phyloP scores from a whole-genome alignment of 2,888 invertebrate genomes.

The Volucella inanis region DNA sequence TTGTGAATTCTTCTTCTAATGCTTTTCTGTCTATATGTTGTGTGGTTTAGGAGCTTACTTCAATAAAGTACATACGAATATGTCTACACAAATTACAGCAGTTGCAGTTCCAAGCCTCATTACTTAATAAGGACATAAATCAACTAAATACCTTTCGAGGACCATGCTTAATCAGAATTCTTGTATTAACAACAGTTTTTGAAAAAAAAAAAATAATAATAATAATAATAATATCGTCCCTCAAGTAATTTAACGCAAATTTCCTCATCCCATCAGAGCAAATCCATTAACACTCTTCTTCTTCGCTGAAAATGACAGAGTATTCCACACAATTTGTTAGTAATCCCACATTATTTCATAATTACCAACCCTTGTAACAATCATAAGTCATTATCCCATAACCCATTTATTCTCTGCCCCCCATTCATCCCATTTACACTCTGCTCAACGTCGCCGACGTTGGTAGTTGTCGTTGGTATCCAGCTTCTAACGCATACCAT shows the following conservation, averaged over 20 bases:
- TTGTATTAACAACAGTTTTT: constrained; percentile 25
- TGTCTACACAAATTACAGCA: too few relatives aligned
- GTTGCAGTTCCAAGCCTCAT: too few relatives aligned
- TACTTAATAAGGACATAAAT: too few relatives aligned
- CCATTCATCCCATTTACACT: too few relatives aligned
- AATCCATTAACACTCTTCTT: constrained; percentile 51
- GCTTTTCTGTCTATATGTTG: too few relatives aligned
- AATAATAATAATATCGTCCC: neutral
- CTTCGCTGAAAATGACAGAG: constrained; percentile 2
- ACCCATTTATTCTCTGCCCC: constrained; percentile 47
- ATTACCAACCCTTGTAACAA: constrained; percentile 65
- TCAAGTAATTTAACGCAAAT: neutral
- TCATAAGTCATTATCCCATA: constrained; percentile 63
- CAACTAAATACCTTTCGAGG: too few relatives aligned
- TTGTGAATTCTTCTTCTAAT: too few relatives aligned
- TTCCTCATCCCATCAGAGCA: constrained; percentile 5
- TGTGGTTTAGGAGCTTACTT: too few relatives aligned
- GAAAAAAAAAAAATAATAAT: too few relatives aligned
- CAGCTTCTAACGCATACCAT: neutral
- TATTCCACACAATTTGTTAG: constrained; percentile 50
- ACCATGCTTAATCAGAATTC: neutral
- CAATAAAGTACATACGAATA: too few relatives aligned
- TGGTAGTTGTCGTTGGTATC: neutral
- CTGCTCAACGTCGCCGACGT: too few relatives aligned
- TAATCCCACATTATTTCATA: constrained; percentile 49